phyloP scores from a whole-genome alignment of 2,797 vertebrate genomes.

The Pangasius krempfi region DNA sequence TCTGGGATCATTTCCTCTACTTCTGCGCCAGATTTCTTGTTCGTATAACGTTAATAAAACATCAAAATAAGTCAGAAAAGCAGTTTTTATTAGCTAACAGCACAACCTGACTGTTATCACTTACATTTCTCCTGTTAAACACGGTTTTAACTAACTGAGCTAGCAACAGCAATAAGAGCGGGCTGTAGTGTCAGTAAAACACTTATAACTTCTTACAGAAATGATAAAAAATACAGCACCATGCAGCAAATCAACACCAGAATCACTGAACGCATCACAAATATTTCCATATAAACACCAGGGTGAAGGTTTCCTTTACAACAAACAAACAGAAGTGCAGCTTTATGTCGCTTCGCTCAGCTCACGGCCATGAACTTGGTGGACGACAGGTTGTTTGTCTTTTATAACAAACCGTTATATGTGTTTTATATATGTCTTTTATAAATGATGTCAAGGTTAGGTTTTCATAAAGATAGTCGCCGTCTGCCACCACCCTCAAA shows the following conservation, averaged over 20 bases:
- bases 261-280: background rate
- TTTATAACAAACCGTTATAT: no score
- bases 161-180: background rate
- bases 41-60: background rate
- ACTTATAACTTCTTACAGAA: background rate
- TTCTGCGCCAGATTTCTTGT: background rate
- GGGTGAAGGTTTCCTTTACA: background rate
- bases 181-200: background rate
- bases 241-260: background rate
- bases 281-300: background rate
- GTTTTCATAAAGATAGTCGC: background rate
- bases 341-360: background rate
- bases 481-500: background rate
- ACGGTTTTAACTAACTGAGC: background rate
- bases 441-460: background rate
- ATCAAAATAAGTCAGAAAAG: background rate
- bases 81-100: background rate
- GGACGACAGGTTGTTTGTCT: no score
- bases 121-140: background rate
- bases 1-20: background rate
- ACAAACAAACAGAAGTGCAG: background rate
- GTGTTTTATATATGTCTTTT: background rate
- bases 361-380: background rate
- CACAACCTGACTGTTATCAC: no score
- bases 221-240: background rate